phyloP scores from a whole-genome alignment of 2,113 vertebrate species.

The Ammodytes dubius region DNA sequence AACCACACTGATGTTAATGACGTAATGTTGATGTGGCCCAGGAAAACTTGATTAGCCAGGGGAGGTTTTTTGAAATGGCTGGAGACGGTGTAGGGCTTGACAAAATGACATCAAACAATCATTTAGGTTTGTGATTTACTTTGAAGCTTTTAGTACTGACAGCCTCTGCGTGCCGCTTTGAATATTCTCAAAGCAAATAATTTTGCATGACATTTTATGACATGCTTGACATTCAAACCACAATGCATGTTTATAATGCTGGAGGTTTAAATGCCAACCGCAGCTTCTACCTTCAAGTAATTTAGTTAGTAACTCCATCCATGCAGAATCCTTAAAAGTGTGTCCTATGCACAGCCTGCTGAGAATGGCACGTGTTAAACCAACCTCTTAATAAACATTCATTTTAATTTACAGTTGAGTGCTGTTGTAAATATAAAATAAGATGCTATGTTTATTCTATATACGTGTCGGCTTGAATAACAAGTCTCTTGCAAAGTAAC shows the following conservation, averaged over 20 bases:
- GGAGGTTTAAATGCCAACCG: constrained; percentile 30
- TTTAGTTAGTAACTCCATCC: background rate
- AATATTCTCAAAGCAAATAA: constrained; percentile 50
- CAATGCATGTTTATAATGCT: constrained; percentile 12
- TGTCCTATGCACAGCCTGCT: too few species aligned
- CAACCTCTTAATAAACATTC: background rate
- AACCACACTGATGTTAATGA: background rate
- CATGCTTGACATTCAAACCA: constrained; percentile 52
- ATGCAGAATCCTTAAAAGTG: background rate
- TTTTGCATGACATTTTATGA: constrained; percentile 27
- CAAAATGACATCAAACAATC: constrained; percentile 41
- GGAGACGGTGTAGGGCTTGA: constrained; percentile 3
- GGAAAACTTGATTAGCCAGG: constrained; percentile 31
- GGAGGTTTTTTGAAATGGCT: constrained; percentile 20
- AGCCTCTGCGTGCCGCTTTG: constrained; percentile 27
- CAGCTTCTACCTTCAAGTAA: constrained; percentile 30
- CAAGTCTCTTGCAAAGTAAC: background rate
- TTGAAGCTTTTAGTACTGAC: constrained; percentile 43
- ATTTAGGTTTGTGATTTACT: constrained; percentile 47
- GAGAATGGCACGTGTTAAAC: background rate
- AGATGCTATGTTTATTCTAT: background rate
- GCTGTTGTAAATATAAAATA: constrained; percentile 10
- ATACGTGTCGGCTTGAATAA: background rate
- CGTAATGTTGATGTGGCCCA: constrained; percentile 9
- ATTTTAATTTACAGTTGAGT: background rate